Percentiles rank a stretch among this genome's conserved stretches.
Conservation (phyloP, 2,797 vertebrate genomes). For the Champsocephalus gunnari region DNA sequence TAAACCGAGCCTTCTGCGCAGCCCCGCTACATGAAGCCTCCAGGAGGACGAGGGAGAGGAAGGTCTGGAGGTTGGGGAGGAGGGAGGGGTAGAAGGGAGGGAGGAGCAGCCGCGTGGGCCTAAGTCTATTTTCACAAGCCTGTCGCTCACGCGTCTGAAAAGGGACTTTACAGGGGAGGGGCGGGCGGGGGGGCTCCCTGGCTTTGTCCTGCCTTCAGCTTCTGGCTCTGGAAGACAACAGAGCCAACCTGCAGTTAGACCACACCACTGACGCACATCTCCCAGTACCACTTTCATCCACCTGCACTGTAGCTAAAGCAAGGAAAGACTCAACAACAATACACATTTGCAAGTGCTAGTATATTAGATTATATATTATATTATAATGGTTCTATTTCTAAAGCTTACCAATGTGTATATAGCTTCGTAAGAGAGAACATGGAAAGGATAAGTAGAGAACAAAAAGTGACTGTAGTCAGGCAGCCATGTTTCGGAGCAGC, state of each 20-base stretch:
- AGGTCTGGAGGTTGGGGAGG: slow-evolving; percentile 7
- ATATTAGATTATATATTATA: too few species aligned
- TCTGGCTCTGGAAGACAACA: slow-evolving; percentile 57
- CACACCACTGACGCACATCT: not conserved
- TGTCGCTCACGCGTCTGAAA: slow-evolving; percentile 45
- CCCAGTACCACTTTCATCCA: not conserved
- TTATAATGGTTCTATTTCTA: not conserved
- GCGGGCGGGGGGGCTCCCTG: not conserved
- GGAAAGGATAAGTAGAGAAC: slow-evolving; percentile 1
- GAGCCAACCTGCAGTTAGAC: slow-evolving; percentile 39
- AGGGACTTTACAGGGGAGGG: slow-evolving; percentile 31
- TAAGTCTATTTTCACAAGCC: slow-evolving; percentile 34
- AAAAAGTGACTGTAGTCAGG: slow-evolving; percentile 34
- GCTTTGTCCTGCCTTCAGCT: slow-evolving; percentile 38
- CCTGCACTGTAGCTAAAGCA: not conserved
- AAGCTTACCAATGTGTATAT: not conserved
- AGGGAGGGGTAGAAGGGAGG: slow-evolving; percentile 11
- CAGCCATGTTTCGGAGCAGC: slow-evolving; percentile 47
- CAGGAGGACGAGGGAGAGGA: not conserved
- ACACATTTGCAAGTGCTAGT: not conserved
- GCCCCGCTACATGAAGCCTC: not conserved
- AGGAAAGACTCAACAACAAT: not conserved
- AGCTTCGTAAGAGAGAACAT: not conserved
- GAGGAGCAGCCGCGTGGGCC: slow-evolving; percentile 10
- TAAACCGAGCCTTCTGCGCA: not conserved